Conservation (phyloP, 35 echinoderm and acorn worm genomes). For the Acanthaster planci region DNA sequence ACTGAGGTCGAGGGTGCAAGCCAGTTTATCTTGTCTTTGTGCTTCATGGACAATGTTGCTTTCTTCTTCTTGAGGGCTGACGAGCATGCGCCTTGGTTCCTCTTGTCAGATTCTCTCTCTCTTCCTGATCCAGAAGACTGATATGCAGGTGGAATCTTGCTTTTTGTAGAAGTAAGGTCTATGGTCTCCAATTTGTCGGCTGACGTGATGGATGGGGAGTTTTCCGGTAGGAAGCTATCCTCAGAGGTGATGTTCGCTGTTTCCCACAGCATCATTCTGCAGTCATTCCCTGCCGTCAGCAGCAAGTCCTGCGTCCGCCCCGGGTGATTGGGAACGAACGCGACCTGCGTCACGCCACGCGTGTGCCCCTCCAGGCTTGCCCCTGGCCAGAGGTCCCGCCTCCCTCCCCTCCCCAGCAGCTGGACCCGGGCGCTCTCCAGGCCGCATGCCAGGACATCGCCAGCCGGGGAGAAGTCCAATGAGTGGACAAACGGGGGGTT, state of each 20-base stretch:
- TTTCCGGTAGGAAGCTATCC: too few relatives aligned
- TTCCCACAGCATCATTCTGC: conserved; percentile 52
- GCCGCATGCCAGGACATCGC: conserved; percentile 21
- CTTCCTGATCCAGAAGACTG: too few relatives aligned
- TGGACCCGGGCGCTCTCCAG: conserved; percentile 46
- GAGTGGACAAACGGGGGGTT: conserved; percentile 60
- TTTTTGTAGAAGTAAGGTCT: too few relatives aligned
- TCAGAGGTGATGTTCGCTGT: neutral
- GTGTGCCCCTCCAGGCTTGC: conserved; percentile 33
- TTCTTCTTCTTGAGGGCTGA: too few relatives aligned
- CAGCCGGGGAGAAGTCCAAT: conserved; percentile 1
- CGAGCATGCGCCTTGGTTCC: too few relatives aligned
- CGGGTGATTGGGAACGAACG: neutral
- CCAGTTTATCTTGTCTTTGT: conserved; percentile 23
- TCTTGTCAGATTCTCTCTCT: too few relatives aligned
- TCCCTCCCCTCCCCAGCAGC: conserved; percentile 30
- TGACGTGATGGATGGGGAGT: too few relatives aligned
- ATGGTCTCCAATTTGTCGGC: too few relatives aligned
- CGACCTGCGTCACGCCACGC: conserved; percentile 48
- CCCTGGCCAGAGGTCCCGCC: neutral
- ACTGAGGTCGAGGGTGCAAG: neutral
- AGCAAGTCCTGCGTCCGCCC: conserved; percentile 1
- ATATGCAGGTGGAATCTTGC: too few relatives aligned
- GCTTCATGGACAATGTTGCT: neutral
- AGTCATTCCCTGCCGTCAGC: conserved; percentile 56